Evolutionary conservation across 2,113 vertebrate species (phyloP).

Genomic region (Oryzias melastigma): DNA sequence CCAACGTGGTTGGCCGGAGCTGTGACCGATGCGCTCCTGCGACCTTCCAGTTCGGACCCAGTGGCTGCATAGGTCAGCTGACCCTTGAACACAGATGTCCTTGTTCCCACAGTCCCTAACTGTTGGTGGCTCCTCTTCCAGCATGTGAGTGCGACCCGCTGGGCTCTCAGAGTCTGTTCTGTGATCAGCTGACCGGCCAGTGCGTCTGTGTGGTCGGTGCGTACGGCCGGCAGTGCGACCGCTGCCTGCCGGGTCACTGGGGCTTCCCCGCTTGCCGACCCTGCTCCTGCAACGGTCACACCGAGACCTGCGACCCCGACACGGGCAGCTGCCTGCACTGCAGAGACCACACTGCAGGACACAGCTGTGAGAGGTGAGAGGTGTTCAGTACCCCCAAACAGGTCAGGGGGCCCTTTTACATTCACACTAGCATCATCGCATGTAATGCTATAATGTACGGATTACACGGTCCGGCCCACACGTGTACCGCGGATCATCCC

Average conservation of each 20-base stretch:
- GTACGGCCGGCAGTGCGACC: conserved; percentile 86
- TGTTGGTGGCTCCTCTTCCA: conserved; percentile 42
- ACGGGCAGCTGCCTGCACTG: conserved; percentile 86
- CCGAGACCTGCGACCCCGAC: conserved; percentile 80
- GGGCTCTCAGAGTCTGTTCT: conserved; percentile 85
- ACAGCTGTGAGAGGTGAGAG: conserved; percentile 84
- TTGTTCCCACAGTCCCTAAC: background rate
- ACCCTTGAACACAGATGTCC: too few species aligned
- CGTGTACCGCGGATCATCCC: too few species aligned
- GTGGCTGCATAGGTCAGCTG: conserved; percentile 83
- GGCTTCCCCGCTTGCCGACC: conserved; percentile 90
- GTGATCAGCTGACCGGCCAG: conserved; percentile 84
- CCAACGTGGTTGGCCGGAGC: conserved; percentile 87
- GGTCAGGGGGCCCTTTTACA: too few species aligned
- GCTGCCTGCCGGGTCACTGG: conserved; percentile 90
- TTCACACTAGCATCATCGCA: too few species aligned
- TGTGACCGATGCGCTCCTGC: conserved; percentile 87
- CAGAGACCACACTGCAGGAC: conserved; percentile 83
- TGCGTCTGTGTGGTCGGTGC: conserved; percentile 86
- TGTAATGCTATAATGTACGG: too few species aligned
- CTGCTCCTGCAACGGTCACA: conserved; percentile 90
- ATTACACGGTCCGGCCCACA: too few species aligned
- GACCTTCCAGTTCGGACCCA: conserved; percentile 92
- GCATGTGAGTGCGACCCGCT: conserved; percentile 86
- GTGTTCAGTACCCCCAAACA: too few species aligned